phyloP scores from a whole-genome alignment of 2,797 vertebrate genomes.

The Benthosema pterotum region DNA sequence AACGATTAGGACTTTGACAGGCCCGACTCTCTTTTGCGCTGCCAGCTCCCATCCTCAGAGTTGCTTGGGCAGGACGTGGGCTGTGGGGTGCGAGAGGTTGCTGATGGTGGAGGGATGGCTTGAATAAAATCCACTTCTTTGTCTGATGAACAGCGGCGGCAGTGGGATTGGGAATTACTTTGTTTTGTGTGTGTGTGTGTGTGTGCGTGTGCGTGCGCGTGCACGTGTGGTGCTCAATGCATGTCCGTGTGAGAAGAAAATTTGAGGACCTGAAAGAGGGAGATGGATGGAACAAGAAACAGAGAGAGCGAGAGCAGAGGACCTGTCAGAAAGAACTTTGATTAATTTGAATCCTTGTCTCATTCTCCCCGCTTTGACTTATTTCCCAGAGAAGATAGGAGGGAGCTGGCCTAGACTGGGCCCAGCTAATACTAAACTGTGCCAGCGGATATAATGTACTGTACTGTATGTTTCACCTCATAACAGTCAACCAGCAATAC shows the following conservation, averaged over 20 bases:
- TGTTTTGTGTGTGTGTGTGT: not conserved
- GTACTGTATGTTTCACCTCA: not conserved
- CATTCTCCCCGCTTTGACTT: conserved; percentile 22
- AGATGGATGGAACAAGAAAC: no score
- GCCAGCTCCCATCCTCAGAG: conserved; percentile 47
- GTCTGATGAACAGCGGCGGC: conserved; percentile 25
- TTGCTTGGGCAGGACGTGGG: not conserved
- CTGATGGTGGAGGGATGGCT: not conserved
- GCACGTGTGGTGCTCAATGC: not conserved
- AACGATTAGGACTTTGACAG: conserved; percentile 69
- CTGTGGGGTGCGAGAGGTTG: not conserved
- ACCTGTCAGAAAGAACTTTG: conserved; percentile 1
- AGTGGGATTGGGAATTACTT: conserved; percentile 12
- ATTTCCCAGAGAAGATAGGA: conserved; percentile 15
- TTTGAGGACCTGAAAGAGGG: not conserved
- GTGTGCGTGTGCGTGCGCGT: not conserved
- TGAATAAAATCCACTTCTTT: conserved; percentile 10
- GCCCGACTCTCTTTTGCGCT: conserved; percentile 57
- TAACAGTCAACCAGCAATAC: not conserved
- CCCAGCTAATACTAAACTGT: not conserved
- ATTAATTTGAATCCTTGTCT: conserved; percentile 26
- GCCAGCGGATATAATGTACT: no score
- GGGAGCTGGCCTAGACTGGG: not conserved
- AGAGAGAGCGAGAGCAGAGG: not conserved
- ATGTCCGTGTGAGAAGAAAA: not conserved